Conservation (phyloP, 2,888 invertebrate species). For the Aleiodes alternator region DNA sequence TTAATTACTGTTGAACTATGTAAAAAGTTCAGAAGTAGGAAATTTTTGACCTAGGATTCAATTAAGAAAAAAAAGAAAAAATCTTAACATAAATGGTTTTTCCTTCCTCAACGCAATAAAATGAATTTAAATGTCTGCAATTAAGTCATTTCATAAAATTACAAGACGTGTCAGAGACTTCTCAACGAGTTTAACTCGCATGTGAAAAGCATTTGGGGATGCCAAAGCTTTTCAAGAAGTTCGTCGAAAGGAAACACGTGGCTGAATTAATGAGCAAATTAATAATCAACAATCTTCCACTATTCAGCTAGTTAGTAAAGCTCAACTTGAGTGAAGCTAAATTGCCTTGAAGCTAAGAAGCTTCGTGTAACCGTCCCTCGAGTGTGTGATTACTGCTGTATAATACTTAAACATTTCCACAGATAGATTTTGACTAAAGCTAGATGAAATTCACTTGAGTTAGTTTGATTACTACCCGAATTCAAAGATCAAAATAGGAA, state of each 20-base stretch:
- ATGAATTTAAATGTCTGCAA: slow-evolving; percentile 50
- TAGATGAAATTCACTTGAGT: neutral
- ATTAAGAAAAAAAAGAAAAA: neutral
- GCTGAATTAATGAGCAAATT: slow-evolving; percentile 62
- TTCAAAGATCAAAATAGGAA: too few species aligned
- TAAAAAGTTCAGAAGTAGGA: neutral
- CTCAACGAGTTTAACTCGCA: slow-evolving; percentile 55
- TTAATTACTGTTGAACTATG: slow-evolving; percentile 43
- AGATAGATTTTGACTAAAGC: slow-evolving; percentile 27
- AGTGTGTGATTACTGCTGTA: neutral
- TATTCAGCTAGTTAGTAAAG: slow-evolving; percentile 21
- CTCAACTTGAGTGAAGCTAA: slow-evolving; percentile 36
- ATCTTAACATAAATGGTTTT: too few species aligned
- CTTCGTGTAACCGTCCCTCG: slow-evolving; percentile 18
- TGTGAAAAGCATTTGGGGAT: slow-evolving; percentile 37
- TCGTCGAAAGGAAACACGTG: slow-evolving; percentile 46
- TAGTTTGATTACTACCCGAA: neutral
- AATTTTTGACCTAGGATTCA: neutral
- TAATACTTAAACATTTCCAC: slow-evolving; percentile 33
- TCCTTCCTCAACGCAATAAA: slow-evolving; percentile 39
- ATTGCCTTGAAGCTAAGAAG: slow-evolving; percentile 39
- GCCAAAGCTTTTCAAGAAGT: too few species aligned
- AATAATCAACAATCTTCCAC: slow-evolving; percentile 55
- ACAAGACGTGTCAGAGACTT: slow-evolving; percentile 49
- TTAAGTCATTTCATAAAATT: neutral